Percentiles rank a stretch among this genome's conserved stretches.
Conservation (phyloP, 2,797 vertebrate species). For the Hoplostethus atlanticus region DNA sequence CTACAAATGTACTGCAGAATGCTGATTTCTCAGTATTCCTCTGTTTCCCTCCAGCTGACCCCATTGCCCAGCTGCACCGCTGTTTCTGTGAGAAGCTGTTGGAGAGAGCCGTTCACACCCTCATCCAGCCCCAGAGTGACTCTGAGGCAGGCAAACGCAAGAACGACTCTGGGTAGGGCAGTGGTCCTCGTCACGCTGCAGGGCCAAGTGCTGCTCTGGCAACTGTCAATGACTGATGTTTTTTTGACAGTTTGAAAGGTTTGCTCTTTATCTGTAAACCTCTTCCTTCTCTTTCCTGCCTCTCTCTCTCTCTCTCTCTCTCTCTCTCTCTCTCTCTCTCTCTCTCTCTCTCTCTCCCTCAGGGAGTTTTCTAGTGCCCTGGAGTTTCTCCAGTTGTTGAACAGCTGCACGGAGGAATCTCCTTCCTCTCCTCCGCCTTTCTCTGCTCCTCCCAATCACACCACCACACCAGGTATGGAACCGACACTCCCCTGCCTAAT, state of each 20-base stretch:
- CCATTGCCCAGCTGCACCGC: slow-evolving; percentile 94
- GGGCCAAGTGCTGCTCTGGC: background rate
- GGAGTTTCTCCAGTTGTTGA: slow-evolving; percentile 94
- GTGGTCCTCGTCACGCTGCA: accelerated
- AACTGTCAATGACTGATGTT: background rate
- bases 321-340: background rate
- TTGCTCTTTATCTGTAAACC: background rate
- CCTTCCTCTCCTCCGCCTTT: slow-evolving; percentile 78
- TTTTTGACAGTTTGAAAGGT: background rate
- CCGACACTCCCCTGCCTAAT: slow-evolving; percentile 1
- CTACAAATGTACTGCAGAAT: background rate
- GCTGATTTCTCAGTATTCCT: background rate
- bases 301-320: background rate
- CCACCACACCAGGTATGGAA: slow-evolving; percentile 78
- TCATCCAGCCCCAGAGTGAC: slow-evolving; percentile 92
- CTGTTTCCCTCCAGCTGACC: slow-evolving; percentile 85
- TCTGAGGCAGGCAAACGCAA: slow-evolving; percentile 70
- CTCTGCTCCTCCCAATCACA: slow-evolving; percentile 80
- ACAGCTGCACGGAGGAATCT: slow-evolving; percentile 92
- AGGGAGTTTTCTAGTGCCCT: slow-evolving; percentile 93
- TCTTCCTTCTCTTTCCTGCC: background rate
- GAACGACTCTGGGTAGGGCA: slow-evolving; percentile 86
- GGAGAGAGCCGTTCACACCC: slow-evolving; percentile 91
- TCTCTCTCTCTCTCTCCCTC: slow-evolving; percentile 10
- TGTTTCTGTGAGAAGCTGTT: slow-evolving; percentile 96